Conservation (phyloP, 2,888 invertebrate species). For the Pardosa pseudoannulata region DNA sequence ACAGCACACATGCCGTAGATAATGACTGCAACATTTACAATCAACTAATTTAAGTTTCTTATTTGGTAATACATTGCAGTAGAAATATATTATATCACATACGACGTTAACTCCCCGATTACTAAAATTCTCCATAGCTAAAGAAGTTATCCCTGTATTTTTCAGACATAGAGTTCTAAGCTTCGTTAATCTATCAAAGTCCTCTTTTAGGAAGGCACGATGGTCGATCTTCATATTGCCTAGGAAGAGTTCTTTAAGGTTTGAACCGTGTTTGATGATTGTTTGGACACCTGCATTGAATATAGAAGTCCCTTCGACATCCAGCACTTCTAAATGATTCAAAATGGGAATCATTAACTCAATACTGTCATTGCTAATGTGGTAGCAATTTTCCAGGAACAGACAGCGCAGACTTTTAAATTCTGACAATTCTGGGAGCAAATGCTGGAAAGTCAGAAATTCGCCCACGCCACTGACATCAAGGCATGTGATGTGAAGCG, state of each 20-base stretch:
- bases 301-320: conserved; percentile 67
- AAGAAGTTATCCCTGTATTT: conserved; percentile 26
- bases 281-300: conserved; percentile 40
- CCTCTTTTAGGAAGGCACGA: neutral
- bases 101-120: too few species aligned
- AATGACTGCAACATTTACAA: neutral
- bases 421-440: conserved; percentile 16
- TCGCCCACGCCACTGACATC: conserved; percentile 41
- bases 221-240: conserved; percentile 35
- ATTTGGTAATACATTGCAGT: neutral
- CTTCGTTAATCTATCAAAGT: neutral
- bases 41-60: neutral
- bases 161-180: conserved; percentile 24
- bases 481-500: conserved; percentile 45
- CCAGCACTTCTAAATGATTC: conserved; percentile 48
- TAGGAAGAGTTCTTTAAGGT: conserved; percentile 37
- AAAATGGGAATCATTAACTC: conserved; percentile 41
- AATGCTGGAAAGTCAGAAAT: conserved; percentile 45
- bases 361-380: conserved; percentile 59
- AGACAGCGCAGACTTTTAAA: conserved; percentile 27
- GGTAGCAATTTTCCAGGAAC: conserved; percentile 48
- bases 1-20: neutral
- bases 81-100: neutral
- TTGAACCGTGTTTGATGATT: conserved; percentile 28
- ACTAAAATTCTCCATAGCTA: neutral